Evolutionary conservation across 2,797 vertebrate species (phyloP).

Genomic region (Sebastes paucispinis): DNA sequence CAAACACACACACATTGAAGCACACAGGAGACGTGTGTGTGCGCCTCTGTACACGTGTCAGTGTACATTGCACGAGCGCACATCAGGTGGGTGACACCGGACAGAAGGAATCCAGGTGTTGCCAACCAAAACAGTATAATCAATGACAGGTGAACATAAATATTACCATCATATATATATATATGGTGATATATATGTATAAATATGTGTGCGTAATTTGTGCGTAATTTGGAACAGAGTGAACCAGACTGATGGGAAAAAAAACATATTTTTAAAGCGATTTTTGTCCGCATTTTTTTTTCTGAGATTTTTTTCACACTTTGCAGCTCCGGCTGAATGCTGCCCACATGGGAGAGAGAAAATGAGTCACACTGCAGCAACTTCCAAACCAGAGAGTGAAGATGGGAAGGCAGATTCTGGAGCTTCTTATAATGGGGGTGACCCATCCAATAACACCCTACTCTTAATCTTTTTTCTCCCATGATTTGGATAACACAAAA

Average conservation of each 20-base stretch:
- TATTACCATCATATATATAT: background rate
- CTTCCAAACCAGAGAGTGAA: slow-evolving; percentile 65
- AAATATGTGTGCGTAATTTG: background rate
- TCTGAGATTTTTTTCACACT: slow-evolving; percentile 1
- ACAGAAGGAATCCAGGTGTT: background rate
- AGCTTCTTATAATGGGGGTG: background rate
- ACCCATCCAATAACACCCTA: background rate
- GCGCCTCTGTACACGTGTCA: slow-evolving; percentile 24
- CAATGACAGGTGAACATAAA: background rate
- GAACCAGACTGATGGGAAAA: background rate
- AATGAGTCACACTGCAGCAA: slow-evolving; percentile 88
- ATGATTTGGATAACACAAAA: background rate
- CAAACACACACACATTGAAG: background rate
- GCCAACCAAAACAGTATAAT: background rate
- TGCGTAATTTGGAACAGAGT: background rate
- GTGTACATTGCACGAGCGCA: slow-evolving; percentile 19
- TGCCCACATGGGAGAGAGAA: slow-evolving; percentile 76
- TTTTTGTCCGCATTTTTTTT: slow-evolving; percentile 1
- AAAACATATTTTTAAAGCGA: background rate
- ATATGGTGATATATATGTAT: background rate
- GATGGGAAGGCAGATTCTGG: slow-evolving; percentile 19
- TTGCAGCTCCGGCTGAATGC: slow-evolving; percentile 46
- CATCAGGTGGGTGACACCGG: background rate
- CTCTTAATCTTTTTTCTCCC: background rate
- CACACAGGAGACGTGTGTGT: background rate